Evolutionary conservation across 2,113 vertebrate genomes (phyloP).

Genomic region (Mungos mungo): DNA sequence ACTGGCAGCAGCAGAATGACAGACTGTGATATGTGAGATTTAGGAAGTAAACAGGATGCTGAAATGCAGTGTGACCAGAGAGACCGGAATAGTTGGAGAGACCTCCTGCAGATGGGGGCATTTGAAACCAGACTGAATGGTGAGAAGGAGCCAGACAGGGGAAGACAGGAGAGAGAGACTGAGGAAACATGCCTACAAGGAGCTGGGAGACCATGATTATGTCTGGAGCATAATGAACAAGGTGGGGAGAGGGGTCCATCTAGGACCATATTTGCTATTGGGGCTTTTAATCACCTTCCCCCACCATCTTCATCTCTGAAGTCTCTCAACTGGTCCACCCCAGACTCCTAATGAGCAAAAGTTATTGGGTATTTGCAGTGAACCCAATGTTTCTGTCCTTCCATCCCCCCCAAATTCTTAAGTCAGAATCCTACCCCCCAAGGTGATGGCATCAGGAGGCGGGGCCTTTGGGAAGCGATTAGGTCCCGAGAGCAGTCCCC

Average conservation of each 20-base stretch:
- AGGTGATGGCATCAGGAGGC: not conserved
- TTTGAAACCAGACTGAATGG: not conserved
- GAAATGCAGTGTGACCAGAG: not conserved
- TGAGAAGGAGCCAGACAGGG: not conserved
- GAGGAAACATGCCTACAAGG: not conserved
- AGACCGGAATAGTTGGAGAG: not conserved
- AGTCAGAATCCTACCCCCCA: not conserved
- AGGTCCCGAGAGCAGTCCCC: not conserved
- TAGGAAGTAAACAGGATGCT: not conserved
- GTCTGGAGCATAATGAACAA: not conserved
- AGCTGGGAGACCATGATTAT: rapidly evolving
- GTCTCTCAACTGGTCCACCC: not conserved
- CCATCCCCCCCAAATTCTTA: not conserved
- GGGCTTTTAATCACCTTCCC: not conserved
- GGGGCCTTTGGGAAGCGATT: not conserved
- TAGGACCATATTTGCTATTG: not conserved
- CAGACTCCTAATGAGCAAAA: not conserved
- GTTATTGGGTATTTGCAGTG: rapidly evolving
- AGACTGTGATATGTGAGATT: rapidly evolving
- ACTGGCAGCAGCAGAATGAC: not conserved
- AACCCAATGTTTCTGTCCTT: not conserved
- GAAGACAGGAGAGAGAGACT: not conserved
- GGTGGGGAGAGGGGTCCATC: rapidly evolving
- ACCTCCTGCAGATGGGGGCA: not conserved
- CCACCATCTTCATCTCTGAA: not conserved